A percentile compares a stretch with the other conserved stretches of the same genome.
Conservation (phyloP, 2,888 invertebrate species). For the Antitype chi region DNA sequence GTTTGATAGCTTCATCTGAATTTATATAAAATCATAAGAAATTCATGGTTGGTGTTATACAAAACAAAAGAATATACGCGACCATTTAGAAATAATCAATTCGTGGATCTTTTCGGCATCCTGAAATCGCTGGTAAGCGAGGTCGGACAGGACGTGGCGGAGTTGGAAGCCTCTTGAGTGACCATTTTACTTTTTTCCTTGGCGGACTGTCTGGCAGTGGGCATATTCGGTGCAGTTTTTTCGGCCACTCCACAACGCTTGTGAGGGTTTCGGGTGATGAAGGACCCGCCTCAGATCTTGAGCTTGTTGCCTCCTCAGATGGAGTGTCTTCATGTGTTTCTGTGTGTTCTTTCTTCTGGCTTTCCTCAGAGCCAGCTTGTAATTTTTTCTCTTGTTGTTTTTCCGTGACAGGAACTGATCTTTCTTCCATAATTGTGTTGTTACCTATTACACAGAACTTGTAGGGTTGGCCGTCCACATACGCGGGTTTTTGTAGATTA, state of each 20-base stretch:
- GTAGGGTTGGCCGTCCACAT: background rate
- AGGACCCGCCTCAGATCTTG: background rate
- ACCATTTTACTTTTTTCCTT: background rate
- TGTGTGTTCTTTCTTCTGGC: background rate
- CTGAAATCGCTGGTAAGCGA: background rate
- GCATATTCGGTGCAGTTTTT: background rate
- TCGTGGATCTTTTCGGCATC: background rate
- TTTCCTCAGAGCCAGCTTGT: background rate
- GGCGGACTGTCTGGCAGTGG: background rate
- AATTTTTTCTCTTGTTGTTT: background rate
- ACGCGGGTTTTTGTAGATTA: background rate
- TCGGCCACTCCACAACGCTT: background rate
- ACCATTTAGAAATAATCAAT: background rate
- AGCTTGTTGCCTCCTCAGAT: background rate
- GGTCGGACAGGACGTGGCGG: background rate
- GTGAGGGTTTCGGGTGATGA: background rate
- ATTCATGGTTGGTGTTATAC: background rate
- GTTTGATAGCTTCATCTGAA: background rate
- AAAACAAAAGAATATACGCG: background rate
- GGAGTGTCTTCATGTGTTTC: background rate
- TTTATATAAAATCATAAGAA: background rate
- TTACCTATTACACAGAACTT: background rate
- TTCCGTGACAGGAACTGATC: background rate
- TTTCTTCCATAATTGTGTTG: background rate
- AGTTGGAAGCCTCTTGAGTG: background rate